These are phyloP conservation scores for Momotus momota DNA, from an alignment of 2,797 vertebrate genomes.

Conservation along the genomic window DNA sequence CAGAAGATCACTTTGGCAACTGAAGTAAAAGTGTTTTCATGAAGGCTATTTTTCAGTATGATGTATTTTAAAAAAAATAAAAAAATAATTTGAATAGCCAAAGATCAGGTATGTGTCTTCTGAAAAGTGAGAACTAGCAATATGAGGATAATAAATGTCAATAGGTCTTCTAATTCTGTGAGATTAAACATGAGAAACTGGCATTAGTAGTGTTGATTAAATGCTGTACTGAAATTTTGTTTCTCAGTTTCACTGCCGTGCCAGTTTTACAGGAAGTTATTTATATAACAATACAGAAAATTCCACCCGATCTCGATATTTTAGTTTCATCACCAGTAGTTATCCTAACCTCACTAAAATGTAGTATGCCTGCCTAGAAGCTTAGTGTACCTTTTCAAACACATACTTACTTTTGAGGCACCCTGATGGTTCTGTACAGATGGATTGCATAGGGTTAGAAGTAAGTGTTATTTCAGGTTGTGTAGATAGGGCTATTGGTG, in stretches of 20 bases:
- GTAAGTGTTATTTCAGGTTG: background rate
- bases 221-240: background rate
- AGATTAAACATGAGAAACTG: background rate
- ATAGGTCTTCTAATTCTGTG: background rate
- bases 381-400: background rate
- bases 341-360: background rate
- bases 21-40: background rate
- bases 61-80: background rate
- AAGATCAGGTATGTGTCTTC: background rate
- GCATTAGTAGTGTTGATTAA: background rate
- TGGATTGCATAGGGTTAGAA: background rate
- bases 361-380: background rate
- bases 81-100: background rate
- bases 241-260: background rate
- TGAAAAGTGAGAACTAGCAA: background rate
- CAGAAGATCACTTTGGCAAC: background rate
- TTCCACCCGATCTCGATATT: background rate
- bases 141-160: background rate
- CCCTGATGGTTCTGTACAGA: background rate
- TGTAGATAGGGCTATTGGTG: rapidly evolving
- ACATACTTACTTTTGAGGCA: background rate
- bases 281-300: background rate
- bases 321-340: background rate
- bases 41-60: background rate
- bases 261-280: background rate